Evolutionary conservation across 2,888 invertebrate species (phyloP), one percentile per base, ranked within the genome.

Genomic region (Dasypogon diadema): DNA sequence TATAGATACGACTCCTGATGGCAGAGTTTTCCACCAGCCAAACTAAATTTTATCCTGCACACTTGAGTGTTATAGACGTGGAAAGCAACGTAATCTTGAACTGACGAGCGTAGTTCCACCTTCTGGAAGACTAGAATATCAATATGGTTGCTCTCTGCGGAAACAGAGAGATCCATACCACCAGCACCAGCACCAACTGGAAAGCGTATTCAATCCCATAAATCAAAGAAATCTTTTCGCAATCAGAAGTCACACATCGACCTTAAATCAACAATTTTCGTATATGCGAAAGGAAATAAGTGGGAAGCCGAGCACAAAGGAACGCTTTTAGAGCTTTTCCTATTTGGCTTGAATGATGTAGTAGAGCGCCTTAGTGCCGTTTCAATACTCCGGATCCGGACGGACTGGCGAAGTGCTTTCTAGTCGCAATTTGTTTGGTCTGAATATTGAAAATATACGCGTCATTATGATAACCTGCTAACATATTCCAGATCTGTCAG

Each of bases 231-330:
- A 74, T 74, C 60, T 60, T 74, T 74, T 60, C 48, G 60, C 60
- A 74, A 74, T 74, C 74, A 70, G 46, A 48, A 74, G 74, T 60
- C 74, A 74, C 60, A 74, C 48, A 60, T 74, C 60, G 74, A 30
- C 74, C 74, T 74, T 74, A 74, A 74, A 74, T 74, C 74, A 74
- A 74, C 70, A 70, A 70, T 70, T 70, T 70, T 70, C 16, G 70
- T 70, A 24, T 54, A n/a, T 56, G 42, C 73, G 55, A 37, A 73
- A 21, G 56, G 56, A 73, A 73, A 56, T 56, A 51, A 56, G 56
- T 73, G 37, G 56, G 56, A 73, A 56, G 14, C 73, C 37, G 54
- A 42, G 21, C 54, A 54, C 51, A 70, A 54, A 54, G 34, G 54
- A 48, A 26, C 10, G 70, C 51, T 70, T 26, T 51, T 70, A 54